Percentiles rank a stretch among this genome's conserved stretches.
Conservation (phyloP, 2,888 invertebrate species). For the Prenolepis imparis region DNA sequence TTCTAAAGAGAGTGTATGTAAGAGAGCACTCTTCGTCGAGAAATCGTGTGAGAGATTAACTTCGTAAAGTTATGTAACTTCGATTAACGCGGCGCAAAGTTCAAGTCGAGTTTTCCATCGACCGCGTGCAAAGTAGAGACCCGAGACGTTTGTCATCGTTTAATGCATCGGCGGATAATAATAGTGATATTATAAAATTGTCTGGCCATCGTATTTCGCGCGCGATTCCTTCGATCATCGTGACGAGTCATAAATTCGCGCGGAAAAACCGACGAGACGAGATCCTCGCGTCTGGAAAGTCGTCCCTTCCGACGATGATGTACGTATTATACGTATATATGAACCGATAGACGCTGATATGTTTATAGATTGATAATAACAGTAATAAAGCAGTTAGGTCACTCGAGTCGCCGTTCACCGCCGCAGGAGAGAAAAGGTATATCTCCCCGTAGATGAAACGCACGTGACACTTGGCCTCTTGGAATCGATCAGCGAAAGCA, state of each 20-base stretch:
- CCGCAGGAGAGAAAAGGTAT: neutral
- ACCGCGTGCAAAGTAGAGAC: neutral
- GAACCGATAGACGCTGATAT: too few relatives aligned
- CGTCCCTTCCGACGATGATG: neutral
- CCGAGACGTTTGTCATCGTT: slow-evolving; percentile 10
- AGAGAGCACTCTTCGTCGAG: neutral
- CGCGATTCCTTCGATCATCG: slow-evolving; percentile 27
- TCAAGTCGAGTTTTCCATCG: slow-evolving; percentile 16
- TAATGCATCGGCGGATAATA: slow-evolving; percentile 52
- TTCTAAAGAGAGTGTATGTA: neutral
- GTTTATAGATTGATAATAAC: slow-evolving; percentile 24
- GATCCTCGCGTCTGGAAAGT: neutral
- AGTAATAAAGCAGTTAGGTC: slow-evolving; percentile 42
- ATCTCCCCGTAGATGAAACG: neutral
- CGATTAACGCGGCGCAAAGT: slow-evolving; percentile 15
- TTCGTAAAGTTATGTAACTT: slow-evolving; percentile 1
- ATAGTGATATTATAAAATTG: slow-evolving; percentile 46
- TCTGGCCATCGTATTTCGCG: slow-evolving; percentile 8
- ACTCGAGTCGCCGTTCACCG: slow-evolving; percentile 25
- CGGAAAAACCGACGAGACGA: slow-evolving; percentile 2
- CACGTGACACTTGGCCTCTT: neutral
- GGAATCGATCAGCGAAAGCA: neutral
- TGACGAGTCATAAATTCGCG: slow-evolving; percentile 23
- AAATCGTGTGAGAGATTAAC: slow-evolving; percentile 32
- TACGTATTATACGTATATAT: slow-evolving; percentile 12